Conservation (phyloP, 2,888 invertebrate species). For the Podabrus alpinus region DNA sequence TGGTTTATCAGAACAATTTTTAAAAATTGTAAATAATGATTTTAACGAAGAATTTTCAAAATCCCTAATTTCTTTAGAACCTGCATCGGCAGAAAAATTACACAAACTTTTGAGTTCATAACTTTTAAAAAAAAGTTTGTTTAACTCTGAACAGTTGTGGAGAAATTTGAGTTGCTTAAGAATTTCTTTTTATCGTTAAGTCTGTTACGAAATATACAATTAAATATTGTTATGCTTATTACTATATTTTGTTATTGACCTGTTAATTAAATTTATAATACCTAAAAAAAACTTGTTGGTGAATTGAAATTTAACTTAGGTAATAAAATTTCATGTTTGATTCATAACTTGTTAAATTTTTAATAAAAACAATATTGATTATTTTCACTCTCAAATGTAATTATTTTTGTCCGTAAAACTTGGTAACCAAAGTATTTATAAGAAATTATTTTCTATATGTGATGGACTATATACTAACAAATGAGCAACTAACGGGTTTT, state of each 20-base stretch:
- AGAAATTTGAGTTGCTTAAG: background rate
- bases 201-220: background rate
- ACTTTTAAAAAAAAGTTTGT: background rate
- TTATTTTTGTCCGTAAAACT: background rate
- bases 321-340: background rate
- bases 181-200: background rate
- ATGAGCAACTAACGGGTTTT: too few relatives aligned
- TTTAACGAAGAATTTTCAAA: slow-evolving; percentile 62
- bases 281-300: background rate
- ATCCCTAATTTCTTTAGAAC: slow-evolving; percentile 54
- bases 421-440: background rate
- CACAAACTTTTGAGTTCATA: slow-evolving; percentile 32
- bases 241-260: background rate
- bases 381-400: background rate
- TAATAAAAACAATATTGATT: background rate
- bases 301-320: background rate
- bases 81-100: slow-evolving; percentile 49
- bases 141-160: background rate
- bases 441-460: background rate
- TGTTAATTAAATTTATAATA: background rate
- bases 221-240: background rate
- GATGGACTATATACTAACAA: background rate
- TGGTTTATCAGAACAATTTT: slow-evolving; percentile 58
- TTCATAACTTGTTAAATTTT: background rate
- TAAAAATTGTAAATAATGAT: slow-evolving; percentile 61